Base-by-base conservation (phyloP, 1,140 invertebrate genomes). In the Idris sp. region DNA sequence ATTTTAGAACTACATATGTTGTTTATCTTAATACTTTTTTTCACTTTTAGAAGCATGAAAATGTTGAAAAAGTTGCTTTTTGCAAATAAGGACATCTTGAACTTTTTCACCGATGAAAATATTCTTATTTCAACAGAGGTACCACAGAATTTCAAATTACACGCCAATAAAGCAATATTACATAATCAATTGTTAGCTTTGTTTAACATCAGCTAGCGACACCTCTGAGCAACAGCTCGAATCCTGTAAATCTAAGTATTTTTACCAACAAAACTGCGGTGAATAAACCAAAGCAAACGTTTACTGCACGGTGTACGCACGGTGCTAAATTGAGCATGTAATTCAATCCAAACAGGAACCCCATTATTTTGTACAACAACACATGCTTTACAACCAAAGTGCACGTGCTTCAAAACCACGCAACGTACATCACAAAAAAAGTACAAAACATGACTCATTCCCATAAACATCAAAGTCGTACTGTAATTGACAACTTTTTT, bases 291-390 rank as follows among this genome's bases (percentile, higher is more conserved):
- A n/a, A 49, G 25, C 25, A 9, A 44, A 33, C n/a, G 36, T 56
- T 54, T 31, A 62, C 26, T 18, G 46, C 40, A 40, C 10, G 33
- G 33, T 13, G 49, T 68, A 38, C 44, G 58, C 48, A n/a, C n/a
- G 33, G 53, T 61, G 75, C 48, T 62, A 72, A 76, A 80, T 79
- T 76, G 67, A 74, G 65, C 73, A 43, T 80, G 61, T 77, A 76
- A 80, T 78, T 79, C 61, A 77, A 78, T 80, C 49, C 72, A 62
- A 61, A 59, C 65, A 68, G 51, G 58, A 61, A 44, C 72, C 64
- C 59, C 25, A 74, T 76, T 72, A 53, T 71, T 75, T 68, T 33
- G 25, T 49, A 62, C 48, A 41, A 74, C 38, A 33, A 48, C 58
- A 61, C 61, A 64, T 25, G 56, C 48, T 74, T 74, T 53, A 38